These are phyloP conservation scores for Scortum barcoo DNA, from an alignment of 2,113 vertebrate species.

Conservation along the genomic window DNA sequence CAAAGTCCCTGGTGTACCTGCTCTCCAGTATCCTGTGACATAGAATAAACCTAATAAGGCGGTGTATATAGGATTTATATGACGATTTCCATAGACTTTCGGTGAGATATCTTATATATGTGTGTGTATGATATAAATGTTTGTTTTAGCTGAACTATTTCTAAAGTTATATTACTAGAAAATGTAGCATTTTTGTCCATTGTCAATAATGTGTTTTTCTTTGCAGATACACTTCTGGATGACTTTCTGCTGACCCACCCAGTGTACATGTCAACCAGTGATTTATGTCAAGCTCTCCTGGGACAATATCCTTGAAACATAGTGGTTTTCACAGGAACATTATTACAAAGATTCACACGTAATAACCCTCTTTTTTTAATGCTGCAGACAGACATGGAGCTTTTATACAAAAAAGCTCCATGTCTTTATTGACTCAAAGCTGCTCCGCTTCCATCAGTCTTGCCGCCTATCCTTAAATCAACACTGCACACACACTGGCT, in stretches of 20 bases:
- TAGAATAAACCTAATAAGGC: constrained; percentile 18
- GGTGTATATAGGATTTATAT: neutral
- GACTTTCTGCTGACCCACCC: constrained; percentile 98
- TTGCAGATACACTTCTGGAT: constrained; percentile 93
- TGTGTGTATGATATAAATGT: neutral
- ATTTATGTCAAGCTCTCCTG: constrained; percentile 95
- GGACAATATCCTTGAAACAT: constrained; percentile 93
- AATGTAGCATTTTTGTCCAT: neutral
- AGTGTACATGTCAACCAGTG: constrained; percentile 96
- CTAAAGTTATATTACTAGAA: neutral
- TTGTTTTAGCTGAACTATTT: neutral
- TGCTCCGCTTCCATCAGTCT: constrained; percentile 1
- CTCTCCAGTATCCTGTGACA: constrained; percentile 26
- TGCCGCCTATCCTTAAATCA: constrained; percentile 5
- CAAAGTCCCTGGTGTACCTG: constrained; percentile 32
- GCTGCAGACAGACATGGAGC: neutral
- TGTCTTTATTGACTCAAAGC: constrained; percentile 11
- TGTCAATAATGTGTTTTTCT: constrained; percentile 44
- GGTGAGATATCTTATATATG: neutral
- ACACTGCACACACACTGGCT: neutral
- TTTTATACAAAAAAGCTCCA: constrained; percentile 14
- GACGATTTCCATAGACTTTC: neutral
- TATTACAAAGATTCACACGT: constrained; percentile 5
- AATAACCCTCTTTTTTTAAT: neutral
- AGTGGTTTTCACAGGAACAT: neutral